Evolutionary conservation across 2,888 invertebrate genomes (phyloP).

Genomic region (Xestoiulus laeticollis): DNA sequence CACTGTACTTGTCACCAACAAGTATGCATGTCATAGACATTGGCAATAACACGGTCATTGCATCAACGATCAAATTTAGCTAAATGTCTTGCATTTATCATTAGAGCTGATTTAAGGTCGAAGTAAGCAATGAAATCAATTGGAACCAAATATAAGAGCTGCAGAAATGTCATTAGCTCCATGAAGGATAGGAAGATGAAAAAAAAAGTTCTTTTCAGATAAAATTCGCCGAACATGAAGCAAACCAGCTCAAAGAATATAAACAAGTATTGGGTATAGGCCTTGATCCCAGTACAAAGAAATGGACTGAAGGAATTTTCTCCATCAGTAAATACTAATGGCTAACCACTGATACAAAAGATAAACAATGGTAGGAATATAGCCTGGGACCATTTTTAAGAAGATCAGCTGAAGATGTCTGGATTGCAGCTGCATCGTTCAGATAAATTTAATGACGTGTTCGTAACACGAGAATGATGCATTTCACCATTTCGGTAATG

Average conservation of each 20-base stretch:
- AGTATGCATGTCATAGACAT: too few relatives aligned
- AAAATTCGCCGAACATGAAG: too few relatives aligned
- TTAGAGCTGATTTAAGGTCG: not conserved
- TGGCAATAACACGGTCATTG: too few relatives aligned
- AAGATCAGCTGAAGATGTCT: not conserved
- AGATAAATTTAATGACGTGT: not conserved
- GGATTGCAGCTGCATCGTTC: not conserved
- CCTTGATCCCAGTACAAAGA: not conserved
- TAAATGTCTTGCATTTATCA: not conserved
- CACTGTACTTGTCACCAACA: too few relatives aligned
- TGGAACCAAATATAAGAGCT: not conserved
- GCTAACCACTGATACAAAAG: slow-evolving; percentile 24
- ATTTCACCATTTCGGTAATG: not conserved
- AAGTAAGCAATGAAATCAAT: not conserved
- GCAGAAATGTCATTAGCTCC: not conserved
- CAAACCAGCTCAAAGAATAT: not conserved
- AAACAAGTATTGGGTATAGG: not conserved
- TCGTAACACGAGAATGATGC: not conserved
- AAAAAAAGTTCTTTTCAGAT: not conserved
- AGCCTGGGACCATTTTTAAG: not conserved
- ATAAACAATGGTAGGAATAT: not conserved
- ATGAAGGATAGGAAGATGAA: not conserved
- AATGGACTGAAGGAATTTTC: not conserved
- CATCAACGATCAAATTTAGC: too few relatives aligned
- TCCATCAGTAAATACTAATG: not conserved